A percentile compares a stretch with the other conserved stretches of the same genome.
Evolutionary conservation across 2,888 invertebrate species (phyloP).

Genomic region (Embidobia sp.): DNA sequence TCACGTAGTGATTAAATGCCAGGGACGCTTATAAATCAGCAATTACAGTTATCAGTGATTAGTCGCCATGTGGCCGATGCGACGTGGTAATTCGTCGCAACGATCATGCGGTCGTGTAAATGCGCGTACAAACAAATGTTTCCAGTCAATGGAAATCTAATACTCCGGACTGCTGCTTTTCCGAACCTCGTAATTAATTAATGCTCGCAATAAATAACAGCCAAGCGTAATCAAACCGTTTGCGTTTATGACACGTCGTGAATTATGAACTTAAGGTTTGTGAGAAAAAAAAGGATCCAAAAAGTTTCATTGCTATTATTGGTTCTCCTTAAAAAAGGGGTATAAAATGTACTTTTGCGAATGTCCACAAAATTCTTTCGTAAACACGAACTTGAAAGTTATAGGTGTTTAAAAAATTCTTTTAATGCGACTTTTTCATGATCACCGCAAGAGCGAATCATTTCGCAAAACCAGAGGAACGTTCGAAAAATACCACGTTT

Average conservation of each 20-base stretch:
- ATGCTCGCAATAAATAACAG: slow-evolving; percentile 29
- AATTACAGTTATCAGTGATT: slow-evolving; percentile 67
- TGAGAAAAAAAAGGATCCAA: no score
- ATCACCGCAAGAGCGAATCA: no score
- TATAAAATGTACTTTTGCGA: no score
- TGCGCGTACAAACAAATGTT: slow-evolving; percentile 46
- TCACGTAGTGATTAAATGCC: slow-evolving; percentile 64
- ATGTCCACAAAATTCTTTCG: no score
- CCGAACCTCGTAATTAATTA: slow-evolving; percentile 28
- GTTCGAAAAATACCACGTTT: no score
- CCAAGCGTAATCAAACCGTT: slow-evolving; percentile 29
- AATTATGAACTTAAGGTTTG: no score
- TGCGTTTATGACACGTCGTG: slow-evolving; percentile 1
- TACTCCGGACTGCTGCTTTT: slow-evolving; percentile 13
- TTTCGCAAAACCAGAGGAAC: no score
- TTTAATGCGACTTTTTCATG: no score
- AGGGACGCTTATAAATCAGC: slow-evolving; percentile 65
- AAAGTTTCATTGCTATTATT: no score
- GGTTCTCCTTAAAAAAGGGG: no score
- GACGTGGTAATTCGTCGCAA: slow-evolving; percentile 37
- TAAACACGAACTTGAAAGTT: no score
- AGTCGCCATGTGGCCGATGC: slow-evolving; percentile 52
- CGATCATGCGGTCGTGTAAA: slow-evolving; percentile 31
- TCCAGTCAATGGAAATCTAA: slow-evolving; percentile 37
- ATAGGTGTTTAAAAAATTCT: no score